Evolutionary conservation across 2,113 vertebrate species (phyloP), one percentile per base, ranked within the genome.

Genomic region (Montifringilla adamsi): DNA sequence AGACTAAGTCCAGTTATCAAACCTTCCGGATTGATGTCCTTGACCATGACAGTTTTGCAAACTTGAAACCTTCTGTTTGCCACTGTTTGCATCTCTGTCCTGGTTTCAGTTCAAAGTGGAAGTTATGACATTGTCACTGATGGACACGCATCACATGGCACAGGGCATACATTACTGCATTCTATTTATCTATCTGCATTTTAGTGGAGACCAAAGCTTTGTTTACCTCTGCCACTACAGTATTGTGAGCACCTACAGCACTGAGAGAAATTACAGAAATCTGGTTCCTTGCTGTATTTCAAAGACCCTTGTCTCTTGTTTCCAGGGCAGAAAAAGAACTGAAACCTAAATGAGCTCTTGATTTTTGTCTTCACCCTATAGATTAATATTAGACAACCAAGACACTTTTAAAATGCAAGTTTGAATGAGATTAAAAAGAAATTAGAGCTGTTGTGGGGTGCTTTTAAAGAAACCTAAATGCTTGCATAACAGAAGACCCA

Each of bases 61-160:
- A 33, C 28, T 15, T 39, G 28, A 64, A 27, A 26, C 33, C 15
- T 62, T 44, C 50, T 62, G 35, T 37, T 37, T 37, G 37, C 10
- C 6, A 1, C 15, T 58, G 4, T 18, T 63, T 11, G 10, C 4
- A 3, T 73, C 13, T 30, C 33, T 76, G 31, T 74, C 17, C 24
- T 31, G 14, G 9, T 59, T 90, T 46, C 41, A 19, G 24, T 52
- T 56, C 53, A 33, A 16, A 73, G 52, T 21, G 28, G 20, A 52
- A 76, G 22, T 23, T 66, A 13, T 21, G 31, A 41, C 0, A 3
- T n/a, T 56, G 30, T 39, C 33, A 12, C 10, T 31, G 46, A 44
- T 8, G 43, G 41, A 33, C 6, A 3, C 2, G 0, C 33, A 23
- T 46, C 33, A 4, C 1, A 0, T 30, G 21, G 46, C 58, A 69